Evolutionary conservation across 2,888 invertebrate species (phyloP), one percentile per base, ranked within the genome.

Genomic region (Ophion costatus): DNA sequence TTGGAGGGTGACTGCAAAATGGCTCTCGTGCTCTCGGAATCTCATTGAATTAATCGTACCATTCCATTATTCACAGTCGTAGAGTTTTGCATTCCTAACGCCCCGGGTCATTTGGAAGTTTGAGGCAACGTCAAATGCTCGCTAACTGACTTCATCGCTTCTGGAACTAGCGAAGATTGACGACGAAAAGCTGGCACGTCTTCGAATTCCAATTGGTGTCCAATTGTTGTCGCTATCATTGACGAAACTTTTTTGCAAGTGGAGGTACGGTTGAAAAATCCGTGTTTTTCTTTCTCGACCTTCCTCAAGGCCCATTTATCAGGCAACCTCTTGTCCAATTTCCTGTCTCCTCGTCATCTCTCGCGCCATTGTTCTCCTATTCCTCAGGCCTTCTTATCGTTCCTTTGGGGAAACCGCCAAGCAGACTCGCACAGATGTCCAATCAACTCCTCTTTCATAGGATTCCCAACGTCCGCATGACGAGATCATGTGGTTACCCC

Each of bases 21-120:
- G 71, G 17, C 61, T 24, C 69, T 71, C 45, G 51, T 22, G 11
- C 66, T 63, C 69, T 64, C 22, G 22, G 56, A 81, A 71, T 74
- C 51, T 78, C 78, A 57, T 74, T 81, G 84, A 81, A 81, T 84
- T 70, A 84, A 84, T 81, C 38, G 51, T 33, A 63, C 61, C 59
- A n/a, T 71, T 81, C 45, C 81, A 84, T 84, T 84, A 84, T 84
- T 84, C 81, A 78, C 17, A 42, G 17, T 38, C 22, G 59, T 22
- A 10, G 3, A 33, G 17, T 81, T 80, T 69, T 70, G 64, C 74
- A 78, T 81, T 81, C 70, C 59, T 75, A 74, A 74, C 51, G 38
- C 20, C 29, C 64, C 61, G 74, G n/a, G 51, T 51, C 45, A 29
- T 61, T 70, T 45, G 59, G 14, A 63, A 22, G 70, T 70, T 81